Evolutionary conservation across 2,888 invertebrate genomes (phyloP).

Genomic region (Phrixothrix hirtus): DNA sequence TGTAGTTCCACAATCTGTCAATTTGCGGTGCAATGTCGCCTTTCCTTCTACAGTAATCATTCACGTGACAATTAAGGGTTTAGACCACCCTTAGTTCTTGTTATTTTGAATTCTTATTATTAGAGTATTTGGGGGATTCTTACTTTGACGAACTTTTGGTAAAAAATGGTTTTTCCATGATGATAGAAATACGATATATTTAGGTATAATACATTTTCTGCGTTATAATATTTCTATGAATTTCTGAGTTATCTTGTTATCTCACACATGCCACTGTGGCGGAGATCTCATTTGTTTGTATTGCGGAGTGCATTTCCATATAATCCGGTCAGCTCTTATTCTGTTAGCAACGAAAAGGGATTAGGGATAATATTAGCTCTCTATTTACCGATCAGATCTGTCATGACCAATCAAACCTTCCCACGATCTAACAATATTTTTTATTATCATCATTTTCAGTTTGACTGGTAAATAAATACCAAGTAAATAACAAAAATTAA

Average conservation of each 20-base stretch:
- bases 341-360: conserved; percentile 42
- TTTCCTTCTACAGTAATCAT: conserved; percentile 37
- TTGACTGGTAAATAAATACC: not conserved
- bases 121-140: too few species aligned
- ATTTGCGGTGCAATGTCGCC: conserved; percentile 33
- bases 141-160: too few species aligned
- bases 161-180: too few species aligned
- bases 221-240: too few species aligned
- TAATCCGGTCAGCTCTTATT: conserved; percentile 43
- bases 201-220: too few species aligned
- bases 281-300: conserved; percentile 34
- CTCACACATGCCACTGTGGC: conserved; percentile 19
- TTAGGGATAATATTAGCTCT: conserved; percentile 45
- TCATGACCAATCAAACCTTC: conserved; percentile 33
- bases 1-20: conserved; percentile 34
- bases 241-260: conserved; percentile 32
- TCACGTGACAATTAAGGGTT: conserved; percentile 37
- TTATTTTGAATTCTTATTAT: conserved; percentile 14
- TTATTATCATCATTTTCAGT: not conserved
- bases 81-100: conserved; percentile 16
- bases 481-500: too few species aligned
- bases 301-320: conserved; percentile 43
- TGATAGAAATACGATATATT: too few species aligned
- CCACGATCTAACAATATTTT: conserved; percentile 12
- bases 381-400: conserved; percentile 48